phyloP scores from a whole-genome alignment of 2,888 invertebrate genomes.

The Dioctria rufipes region DNA sequence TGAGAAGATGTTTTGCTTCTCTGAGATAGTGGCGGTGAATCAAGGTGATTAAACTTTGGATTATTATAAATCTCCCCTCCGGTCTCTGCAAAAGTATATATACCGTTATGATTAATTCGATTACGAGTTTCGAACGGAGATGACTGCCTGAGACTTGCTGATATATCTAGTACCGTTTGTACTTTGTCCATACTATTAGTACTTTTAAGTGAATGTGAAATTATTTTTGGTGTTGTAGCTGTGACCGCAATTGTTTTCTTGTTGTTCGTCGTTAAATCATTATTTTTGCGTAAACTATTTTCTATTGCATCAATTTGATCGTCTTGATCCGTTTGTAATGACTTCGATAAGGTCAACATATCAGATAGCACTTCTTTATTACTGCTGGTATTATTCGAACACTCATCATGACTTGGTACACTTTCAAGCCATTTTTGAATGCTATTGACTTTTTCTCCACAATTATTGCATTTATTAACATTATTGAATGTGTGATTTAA shows the following conservation, averaged over 20 bases:
- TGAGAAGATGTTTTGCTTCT: slow-evolving; percentile 61
- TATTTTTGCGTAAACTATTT: not conserved
- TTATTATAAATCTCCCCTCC: slow-evolving; percentile 68
- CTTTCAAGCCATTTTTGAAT: slow-evolving; percentile 85
- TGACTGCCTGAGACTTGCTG: not conserved
- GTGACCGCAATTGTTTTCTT: slow-evolving; percentile 64
- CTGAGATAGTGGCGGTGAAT: slow-evolving; percentile 64
- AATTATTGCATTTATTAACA: slow-evolving; percentile 67
- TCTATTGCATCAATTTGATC: not conserved
- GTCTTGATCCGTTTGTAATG: not conserved
- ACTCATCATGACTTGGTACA: slow-evolving; percentile 73
- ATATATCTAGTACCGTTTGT: not conserved
- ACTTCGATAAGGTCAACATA: not conserved
- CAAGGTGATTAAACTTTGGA: slow-evolving; percentile 69
- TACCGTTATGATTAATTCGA: slow-evolving; percentile 8
- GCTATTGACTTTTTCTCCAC: slow-evolving; percentile 82
- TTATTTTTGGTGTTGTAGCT: slow-evolving; percentile 60
- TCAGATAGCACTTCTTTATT: not conserved
- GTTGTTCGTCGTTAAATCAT: slow-evolving; percentile 10
- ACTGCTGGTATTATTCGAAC: not conserved
- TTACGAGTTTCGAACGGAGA: slow-evolving; percentile 13
- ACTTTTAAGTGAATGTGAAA: slow-evolving; percentile 59
- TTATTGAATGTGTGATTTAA: slow-evolving; percentile 58
- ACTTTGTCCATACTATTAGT: not conserved
- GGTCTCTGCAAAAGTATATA: slow-evolving; percentile 46